Evolutionary conservation across 2,888 invertebrate species (phyloP).

Genomic region (Leptopilina drosophilae): DNA sequence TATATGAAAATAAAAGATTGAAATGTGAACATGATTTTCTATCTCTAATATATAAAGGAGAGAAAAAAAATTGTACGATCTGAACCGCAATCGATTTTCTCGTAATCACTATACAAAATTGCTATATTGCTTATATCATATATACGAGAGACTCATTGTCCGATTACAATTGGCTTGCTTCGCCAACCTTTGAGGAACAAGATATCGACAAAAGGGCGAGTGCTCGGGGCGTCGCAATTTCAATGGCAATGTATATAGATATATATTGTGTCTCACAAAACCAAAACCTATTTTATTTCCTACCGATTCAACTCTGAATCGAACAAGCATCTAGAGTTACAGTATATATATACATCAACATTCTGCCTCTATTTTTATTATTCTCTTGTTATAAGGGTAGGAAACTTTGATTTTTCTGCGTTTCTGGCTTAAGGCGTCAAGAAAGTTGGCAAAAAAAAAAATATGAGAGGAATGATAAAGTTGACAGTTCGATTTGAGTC

Average conservation of each 20-base stretch:
- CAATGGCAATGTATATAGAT: not conserved
- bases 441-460: not conserved
- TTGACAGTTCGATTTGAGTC: not conserved
- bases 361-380: not conserved
- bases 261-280: not conserved
- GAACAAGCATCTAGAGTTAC: constrained; percentile 26
- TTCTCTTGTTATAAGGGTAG: not conserved
- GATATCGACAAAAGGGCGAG: constrained; percentile 31
- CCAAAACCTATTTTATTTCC: constrained; percentile 25
- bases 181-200: constrained; percentile 20
- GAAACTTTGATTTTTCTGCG: not conserved
- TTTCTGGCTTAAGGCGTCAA: constrained; percentile 15
- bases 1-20: not conserved
- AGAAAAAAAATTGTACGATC: not conserved
- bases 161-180: constrained; percentile 56
- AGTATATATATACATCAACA: constrained; percentile 6
- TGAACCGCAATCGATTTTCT: constrained; percentile 15
- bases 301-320: constrained; percentile 25
- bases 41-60: no score
- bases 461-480: not conserved
- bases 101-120: constrained; percentile 21
- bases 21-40: constrained; percentile 7
- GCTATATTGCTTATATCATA: not conserved
- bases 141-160: constrained; percentile 46
- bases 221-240: constrained; percentile 22